Conservation (phyloP, 1,140 invertebrate species). For the Papilio polyxenes region DNA sequence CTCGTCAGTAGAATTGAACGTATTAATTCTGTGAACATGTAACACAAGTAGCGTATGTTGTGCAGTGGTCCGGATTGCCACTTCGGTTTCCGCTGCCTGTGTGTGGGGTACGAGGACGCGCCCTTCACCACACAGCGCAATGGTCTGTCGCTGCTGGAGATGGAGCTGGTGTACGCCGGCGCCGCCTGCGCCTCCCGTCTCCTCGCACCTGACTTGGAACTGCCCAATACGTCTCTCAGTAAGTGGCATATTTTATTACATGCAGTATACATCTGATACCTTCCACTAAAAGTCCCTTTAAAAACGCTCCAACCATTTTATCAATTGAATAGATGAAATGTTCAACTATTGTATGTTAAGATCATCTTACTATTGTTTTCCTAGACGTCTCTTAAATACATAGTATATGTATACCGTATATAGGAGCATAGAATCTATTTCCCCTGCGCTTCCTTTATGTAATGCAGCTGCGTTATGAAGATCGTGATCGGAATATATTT, state of each 20-base stretch:
- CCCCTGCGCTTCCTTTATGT: neutral
- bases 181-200: constrained; percentile 88
- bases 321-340: neutral
- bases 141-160: constrained; percentile 90
- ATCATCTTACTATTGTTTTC: neutral
- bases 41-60: neutral
- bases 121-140: constrained; percentile 78
- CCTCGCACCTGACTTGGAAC: constrained; percentile 66
- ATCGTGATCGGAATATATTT: constrained; percentile 53
- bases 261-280: too few species aligned
- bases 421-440: neutral
- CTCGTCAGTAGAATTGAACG: neutral
- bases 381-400: neutral
- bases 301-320: too few species aligned
- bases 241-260: constrained; percentile 16
- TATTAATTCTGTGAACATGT: neutral
- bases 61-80: constrained; percentile 73
- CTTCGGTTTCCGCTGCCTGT: constrained; percentile 95
- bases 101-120: constrained; percentile 94
- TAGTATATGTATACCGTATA: neutral
- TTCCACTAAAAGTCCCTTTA: too few species aligned
- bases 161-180: constrained; percentile 94
- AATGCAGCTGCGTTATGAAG: neutral
- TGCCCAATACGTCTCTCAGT: constrained; percentile 61
- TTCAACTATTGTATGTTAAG: neutral